These are phyloP conservation scores for Aelia acuminata DNA, from an alignment of 2,888 invertebrate genomes.

Conservation along the genomic window DNA sequence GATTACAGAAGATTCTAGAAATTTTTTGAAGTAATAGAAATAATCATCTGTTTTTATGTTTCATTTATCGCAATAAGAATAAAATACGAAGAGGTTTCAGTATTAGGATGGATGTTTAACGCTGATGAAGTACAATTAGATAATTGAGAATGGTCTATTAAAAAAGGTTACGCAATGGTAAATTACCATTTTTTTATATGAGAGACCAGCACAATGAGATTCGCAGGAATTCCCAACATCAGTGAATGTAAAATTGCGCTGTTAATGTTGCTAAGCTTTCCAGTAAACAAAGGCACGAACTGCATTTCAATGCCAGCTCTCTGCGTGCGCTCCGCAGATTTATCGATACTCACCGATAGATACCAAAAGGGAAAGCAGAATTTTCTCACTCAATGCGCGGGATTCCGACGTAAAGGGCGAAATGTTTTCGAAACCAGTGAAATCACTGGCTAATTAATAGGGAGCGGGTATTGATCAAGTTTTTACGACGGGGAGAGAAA, in stretches of 20 bases:
- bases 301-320: not conserved
- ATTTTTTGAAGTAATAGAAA: no score
- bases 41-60: no score
- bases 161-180: no score
- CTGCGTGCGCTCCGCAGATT: not conserved
- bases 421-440: constrained; percentile 25
- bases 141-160: no score
- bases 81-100: no score
- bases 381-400: not conserved
- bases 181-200: no score
- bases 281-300: constrained; percentile 23
- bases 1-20: no score
- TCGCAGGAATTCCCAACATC: not conserved
- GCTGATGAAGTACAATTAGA: no score
- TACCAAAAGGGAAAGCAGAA: constrained; percentile 23
- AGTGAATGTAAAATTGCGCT: not conserved
- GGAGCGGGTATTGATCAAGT: constrained; percentile 38
- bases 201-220: not conserved
- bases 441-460: constrained; percentile 35
- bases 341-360: not conserved
- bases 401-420: constrained; percentile 29
- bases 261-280: not conserved
- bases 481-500: constrained; percentile 40
- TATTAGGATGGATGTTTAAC: no score
- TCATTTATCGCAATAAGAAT: no score